phyloP scores from a whole-genome alignment of 1,140 invertebrate species.

The Listronotus bonariensis region DNA sequence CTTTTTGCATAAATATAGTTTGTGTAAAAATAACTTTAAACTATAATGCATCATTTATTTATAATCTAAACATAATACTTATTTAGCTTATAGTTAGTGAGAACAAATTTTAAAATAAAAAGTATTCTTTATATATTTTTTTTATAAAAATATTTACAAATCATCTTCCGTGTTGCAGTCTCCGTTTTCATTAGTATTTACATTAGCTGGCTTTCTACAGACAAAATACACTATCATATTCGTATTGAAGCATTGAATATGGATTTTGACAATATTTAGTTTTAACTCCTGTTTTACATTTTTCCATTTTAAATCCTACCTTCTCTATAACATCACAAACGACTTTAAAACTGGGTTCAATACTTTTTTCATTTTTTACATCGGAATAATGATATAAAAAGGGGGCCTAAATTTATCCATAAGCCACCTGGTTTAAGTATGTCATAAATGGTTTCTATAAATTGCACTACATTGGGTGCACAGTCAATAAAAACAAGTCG shows the following conservation, averaged over 20 bases:
- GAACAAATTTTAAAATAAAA: too few species aligned
- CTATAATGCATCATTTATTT: too few species aligned
- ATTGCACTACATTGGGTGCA: conserved; percentile 92
- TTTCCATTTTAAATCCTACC: conserved; percentile 87
- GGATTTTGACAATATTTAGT: conserved; percentile 92
- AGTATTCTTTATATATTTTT: too few species aligned
- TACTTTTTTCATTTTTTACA: conserved; percentile 84
- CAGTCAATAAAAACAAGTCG: conserved; percentile 99
- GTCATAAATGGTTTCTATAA: conserved; percentile 91
- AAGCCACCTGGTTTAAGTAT: conserved; percentile 87
- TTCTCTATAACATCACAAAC: conserved; percentile 80
- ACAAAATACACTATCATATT: conserved; percentile 91
- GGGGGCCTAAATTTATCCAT: conserved; percentile 91
- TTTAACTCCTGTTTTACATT: conserved; percentile 70
- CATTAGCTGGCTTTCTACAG: conserved; percentile 69
- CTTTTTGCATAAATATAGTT: too few species aligned
- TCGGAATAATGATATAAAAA: conserved; percentile 91
- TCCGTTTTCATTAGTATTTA: too few species aligned
- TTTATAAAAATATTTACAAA: too few species aligned
- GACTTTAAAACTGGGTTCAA: conserved; percentile 92
- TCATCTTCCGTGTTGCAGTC: too few species aligned
- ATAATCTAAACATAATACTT: too few species aligned
- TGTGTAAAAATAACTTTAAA: too few species aligned
- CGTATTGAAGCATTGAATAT: conserved; percentile 89
- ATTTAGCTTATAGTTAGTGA: too few species aligned